Evolutionary conservation across 1,140 invertebrate genomes (phyloP).

Genomic region (Vollenhovia emeryi): DNA sequence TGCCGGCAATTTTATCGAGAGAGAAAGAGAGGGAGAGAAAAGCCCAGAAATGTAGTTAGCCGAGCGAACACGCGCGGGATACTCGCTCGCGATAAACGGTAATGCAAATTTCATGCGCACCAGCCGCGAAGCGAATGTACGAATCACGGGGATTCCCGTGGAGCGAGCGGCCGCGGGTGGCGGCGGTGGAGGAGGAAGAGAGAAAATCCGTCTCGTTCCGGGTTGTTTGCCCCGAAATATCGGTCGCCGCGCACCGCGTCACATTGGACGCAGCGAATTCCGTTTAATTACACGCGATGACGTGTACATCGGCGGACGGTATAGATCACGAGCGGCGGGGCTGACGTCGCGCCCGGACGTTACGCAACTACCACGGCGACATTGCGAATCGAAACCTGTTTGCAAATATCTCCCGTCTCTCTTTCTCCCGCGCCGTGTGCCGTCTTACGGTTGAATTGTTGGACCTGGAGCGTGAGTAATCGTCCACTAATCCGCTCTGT

Average conservation of each 20-base stretch:
- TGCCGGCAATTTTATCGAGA: background rate
- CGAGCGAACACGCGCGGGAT: background rate
- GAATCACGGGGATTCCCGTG: background rate
- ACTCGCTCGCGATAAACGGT: background rate
- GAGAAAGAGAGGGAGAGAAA: background rate
- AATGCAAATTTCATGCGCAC: constrained; percentile 43
- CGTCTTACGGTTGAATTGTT: constrained; percentile 24
- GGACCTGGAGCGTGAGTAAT: constrained; percentile 13
- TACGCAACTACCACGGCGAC: constrained; percentile 60
- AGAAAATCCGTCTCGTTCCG: background rate
- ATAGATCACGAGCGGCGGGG: constrained; percentile 24
- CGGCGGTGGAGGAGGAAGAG: background rate
- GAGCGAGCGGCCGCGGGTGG: background rate
- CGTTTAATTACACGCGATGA: constrained; percentile 66
- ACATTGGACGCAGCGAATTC: constrained; percentile 44
- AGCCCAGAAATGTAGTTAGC: background rate
- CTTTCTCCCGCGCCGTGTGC: background rate
- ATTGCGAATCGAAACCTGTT: constrained; percentile 67
- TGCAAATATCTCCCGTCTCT: constrained; percentile 18
- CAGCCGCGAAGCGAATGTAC: background rate
- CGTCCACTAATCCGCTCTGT: constrained; percentile 1
- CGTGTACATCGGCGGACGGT: constrained; percentile 39
- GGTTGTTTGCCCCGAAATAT: constrained; percentile 7
- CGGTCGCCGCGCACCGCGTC: constrained; percentile 17
- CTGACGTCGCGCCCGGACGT: constrained; percentile 28